Conservation (phyloP, 2,797 vertebrate genomes). For the Muscicapa striata region DNA sequence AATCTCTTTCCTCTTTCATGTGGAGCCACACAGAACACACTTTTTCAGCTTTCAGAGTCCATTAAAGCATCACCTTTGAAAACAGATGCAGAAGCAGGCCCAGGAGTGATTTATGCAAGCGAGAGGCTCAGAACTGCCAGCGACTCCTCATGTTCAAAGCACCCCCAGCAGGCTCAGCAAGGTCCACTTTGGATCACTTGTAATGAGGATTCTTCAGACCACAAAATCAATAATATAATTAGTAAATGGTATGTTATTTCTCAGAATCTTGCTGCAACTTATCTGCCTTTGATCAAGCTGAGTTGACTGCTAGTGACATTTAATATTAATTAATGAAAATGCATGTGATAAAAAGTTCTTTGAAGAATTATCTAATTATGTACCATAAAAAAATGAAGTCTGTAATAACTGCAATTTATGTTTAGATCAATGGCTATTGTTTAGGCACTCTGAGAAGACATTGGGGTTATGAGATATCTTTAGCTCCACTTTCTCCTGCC, state of each 20-base stretch:
- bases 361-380: conserved; percentile 66
- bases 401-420: background rate
- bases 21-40: conserved; percentile 58
- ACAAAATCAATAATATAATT: conserved; percentile 82
- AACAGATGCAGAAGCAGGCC: conserved; percentile 49
- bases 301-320: conserved; percentile 73
- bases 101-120: conserved; percentile 42
- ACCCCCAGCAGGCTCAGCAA: conserved; percentile 62
- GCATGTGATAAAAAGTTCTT: conserved; percentile 61
- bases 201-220: conserved; percentile 80
- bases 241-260: conserved; percentile 79
- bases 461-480: background rate
- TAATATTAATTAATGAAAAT: conserved; percentile 78
- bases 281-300: conserved; percentile 77
- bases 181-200: conserved; percentile 35
- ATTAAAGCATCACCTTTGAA: conserved; percentile 70
- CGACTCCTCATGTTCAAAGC: conserved; percentile 70
- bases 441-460: background rate
- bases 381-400: background rate
- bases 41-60: conserved; percentile 58
- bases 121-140: conserved; percentile 51
- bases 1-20: conserved; percentile 71
- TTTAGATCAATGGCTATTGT: conserved; percentile 8
- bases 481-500: background rate
- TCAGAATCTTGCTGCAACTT: conserved; percentile 82